phyloP scores from a whole-genome alignment of 2,113 vertebrate species.

The Bambusicola thoracicus region DNA sequence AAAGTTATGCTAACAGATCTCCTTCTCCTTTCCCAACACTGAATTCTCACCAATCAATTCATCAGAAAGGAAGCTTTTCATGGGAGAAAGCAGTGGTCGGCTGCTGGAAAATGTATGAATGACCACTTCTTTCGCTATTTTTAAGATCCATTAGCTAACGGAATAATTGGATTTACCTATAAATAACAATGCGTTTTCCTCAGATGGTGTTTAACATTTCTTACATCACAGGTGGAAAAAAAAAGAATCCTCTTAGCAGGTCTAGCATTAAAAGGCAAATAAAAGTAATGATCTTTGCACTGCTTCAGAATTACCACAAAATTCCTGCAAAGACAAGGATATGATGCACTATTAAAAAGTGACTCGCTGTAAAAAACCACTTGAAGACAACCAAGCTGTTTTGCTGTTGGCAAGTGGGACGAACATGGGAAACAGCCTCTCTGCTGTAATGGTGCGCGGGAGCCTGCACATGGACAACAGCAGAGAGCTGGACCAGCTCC shows the following conservation, averaged over 20 bases:
- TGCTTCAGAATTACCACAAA: background rate
- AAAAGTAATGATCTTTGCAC: constrained; percentile 13
- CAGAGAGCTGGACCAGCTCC: constrained; percentile 16
- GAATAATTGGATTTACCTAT: constrained; percentile 68
- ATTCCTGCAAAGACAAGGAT: background rate
- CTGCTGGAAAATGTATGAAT: background rate
- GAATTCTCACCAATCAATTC: background rate
- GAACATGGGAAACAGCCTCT: constrained; percentile 1
- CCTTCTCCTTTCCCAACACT: constrained; percentile 5
- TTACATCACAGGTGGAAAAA: constrained; percentile 58
- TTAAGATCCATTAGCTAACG: constrained; percentile 37
- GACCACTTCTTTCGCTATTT: constrained; percentile 2
- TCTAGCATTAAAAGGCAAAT: constrained; percentile 34
- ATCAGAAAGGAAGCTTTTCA: background rate
- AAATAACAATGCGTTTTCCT: constrained; percentile 63
- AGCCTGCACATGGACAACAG: background rate
- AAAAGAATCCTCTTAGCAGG: constrained; percentile 41
- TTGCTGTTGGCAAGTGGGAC: background rate
- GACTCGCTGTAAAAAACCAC: background rate
- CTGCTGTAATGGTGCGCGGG: background rate
- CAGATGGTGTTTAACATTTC: constrained; percentile 35
- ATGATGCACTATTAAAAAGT: background rate
- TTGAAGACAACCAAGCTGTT: constrained; percentile 38
- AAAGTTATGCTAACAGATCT: constrained; percentile 9
- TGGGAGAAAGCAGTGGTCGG: background rate